Evolutionary conservation across 2,888 invertebrate genomes (phyloP).

Genomic region (Pachycephus smyrnensis): DNA sequence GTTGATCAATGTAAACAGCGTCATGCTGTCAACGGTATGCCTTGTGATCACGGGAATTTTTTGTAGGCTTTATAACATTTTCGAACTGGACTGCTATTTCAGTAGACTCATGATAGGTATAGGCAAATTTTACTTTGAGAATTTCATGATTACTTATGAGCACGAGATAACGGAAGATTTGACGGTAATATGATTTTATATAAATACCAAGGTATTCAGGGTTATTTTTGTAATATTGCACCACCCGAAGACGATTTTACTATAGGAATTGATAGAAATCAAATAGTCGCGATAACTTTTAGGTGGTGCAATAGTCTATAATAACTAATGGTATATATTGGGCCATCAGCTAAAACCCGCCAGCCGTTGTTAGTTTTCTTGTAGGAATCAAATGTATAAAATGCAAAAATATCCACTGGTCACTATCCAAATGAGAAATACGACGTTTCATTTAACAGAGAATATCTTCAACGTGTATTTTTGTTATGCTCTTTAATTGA

Average conservation of each 20-base stretch:
- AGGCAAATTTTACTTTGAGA: slow-evolving; percentile 26
- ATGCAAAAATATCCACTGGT: neutral
- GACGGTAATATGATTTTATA: neutral
- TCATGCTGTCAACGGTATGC: neutral
- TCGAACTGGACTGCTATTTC: slow-evolving; percentile 45
- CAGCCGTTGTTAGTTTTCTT: neutral
- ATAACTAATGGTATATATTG: too few relatives aligned
- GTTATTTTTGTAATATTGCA: neutral
- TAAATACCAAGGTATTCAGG: too few relatives aligned
- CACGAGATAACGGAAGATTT: neutral
- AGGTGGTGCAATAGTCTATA: too few relatives aligned
- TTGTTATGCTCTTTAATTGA: too few relatives aligned
- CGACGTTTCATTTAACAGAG: neutral
- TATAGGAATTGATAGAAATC: too few relatives aligned
- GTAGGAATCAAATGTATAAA: neutral
- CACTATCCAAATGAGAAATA: neutral
- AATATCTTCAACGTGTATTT: too few relatives aligned
- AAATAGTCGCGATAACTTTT: too few relatives aligned
- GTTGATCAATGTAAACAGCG: neutral
- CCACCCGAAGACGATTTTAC: too few relatives aligned
- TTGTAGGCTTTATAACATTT: slow-evolving; percentile 29
- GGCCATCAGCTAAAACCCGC: too few relatives aligned
- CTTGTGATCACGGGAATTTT: slow-evolving; percentile 8
- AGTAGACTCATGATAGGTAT: slow-evolving; percentile 32
- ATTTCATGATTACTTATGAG: slow-evolving; percentile 9